phyloP scores from a whole-genome alignment of 2,888 invertebrate genomes.

The Erpobdella octoculata region DNA sequence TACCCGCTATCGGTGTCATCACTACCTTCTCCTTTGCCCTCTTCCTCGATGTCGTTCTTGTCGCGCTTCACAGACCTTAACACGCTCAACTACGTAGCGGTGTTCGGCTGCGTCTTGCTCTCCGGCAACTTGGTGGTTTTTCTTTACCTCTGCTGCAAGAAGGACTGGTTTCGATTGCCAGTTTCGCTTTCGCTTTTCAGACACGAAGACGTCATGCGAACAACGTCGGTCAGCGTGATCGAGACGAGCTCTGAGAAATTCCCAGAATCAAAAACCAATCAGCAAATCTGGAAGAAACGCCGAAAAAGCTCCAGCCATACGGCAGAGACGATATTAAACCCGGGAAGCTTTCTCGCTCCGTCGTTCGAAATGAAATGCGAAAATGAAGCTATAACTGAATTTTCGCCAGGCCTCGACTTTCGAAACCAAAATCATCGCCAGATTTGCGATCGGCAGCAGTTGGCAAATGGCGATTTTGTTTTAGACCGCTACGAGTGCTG shows the following conservation, averaged over 20 bases:
- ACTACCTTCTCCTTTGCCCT: neutral
- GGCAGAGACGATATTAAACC: neutral
- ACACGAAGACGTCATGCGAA: neutral
- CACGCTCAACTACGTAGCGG: conserved; percentile 20
- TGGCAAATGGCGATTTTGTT: no score
- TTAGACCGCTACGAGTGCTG: no score
- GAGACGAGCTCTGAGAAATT: no score
- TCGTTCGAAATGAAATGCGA: neutral
- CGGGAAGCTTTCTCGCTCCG: neutral
- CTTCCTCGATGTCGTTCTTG: neutral
- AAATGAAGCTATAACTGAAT: no score
- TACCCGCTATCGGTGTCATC: neutral
- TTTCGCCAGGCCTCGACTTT: no score
- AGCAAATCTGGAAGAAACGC: neutral
- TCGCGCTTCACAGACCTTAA: conserved; percentile 1
- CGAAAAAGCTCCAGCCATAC: neutral
- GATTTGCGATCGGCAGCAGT: no score
- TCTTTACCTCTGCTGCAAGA: conserved; percentile 13
- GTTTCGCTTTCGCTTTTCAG: neutral
- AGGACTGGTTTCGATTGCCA: conserved; percentile 21
- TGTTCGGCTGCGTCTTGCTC: conserved; percentile 15
- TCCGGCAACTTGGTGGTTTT: conserved; percentile 11
- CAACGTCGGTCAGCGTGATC: neutral
- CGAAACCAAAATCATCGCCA: no score
- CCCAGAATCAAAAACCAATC: no score